Evolutionary conservation across 1,140 invertebrate species (phyloP).

Genomic region (Orchestia grillus): DNA sequence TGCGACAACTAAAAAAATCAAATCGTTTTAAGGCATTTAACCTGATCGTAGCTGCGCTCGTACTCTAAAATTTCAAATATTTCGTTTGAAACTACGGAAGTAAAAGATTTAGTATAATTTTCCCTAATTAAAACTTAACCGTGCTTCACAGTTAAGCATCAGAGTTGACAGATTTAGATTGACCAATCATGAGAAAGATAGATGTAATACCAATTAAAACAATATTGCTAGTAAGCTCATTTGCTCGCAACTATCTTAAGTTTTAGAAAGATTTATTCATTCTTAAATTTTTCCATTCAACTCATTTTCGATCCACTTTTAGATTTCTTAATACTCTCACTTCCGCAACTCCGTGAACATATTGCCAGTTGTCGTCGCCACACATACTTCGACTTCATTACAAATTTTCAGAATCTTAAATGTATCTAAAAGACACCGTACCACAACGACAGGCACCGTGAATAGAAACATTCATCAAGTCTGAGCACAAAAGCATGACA

Average conservation of each 20-base stretch:
- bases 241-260: neutral
- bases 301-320: neutral
- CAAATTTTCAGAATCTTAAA: neutral
- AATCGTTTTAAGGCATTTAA: too few species aligned
- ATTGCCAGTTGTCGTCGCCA: neutral
- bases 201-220: neutral
- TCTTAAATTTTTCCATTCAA: neutral
- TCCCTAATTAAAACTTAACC: too few species aligned
- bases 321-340: neutral
- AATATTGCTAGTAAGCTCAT: neutral
- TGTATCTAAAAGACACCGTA: neutral
- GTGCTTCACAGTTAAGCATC: too few species aligned
- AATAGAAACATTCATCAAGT: neutral
- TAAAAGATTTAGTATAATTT: too few species aligned
- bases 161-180: neutral
- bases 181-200: too few species aligned
- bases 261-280: neutral
- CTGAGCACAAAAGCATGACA: too few species aligned
- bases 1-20: too few species aligned
- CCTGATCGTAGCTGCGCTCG: too few species aligned
- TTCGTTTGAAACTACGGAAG: too few species aligned
- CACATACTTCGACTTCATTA: neutral
- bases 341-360: neutral
- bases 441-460: neutral
- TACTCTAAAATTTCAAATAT: too few species aligned